These are phyloP conservation scores for Mythimna loreyi DNA, from an alignment of 2,888 invertebrate species.

Conservation along the genomic window DNA sequence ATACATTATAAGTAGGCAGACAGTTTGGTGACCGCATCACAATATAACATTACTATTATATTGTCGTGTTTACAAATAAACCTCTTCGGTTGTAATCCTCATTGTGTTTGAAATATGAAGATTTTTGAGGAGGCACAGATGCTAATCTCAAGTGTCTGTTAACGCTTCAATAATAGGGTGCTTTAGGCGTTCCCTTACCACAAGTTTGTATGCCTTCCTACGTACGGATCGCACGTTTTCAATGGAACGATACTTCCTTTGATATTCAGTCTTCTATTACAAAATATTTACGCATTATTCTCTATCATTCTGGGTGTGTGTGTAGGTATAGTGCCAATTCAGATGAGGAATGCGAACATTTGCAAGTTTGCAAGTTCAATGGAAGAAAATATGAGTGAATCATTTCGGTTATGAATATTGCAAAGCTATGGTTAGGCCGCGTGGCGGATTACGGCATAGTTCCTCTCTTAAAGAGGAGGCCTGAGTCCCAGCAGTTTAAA, in stretches of 20 bases:
- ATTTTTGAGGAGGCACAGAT: conserved; percentile 87
- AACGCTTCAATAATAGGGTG: conserved; percentile 87
- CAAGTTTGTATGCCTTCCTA: conserved; percentile 80
- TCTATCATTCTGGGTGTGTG: conserved; percentile 57
- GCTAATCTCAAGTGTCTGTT: conserved; percentile 91
- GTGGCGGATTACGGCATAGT: too few species aligned
- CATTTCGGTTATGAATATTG: neutral
- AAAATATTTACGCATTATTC: conserved; percentile 61
- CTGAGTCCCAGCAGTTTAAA: too few species aligned
- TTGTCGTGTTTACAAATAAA: conserved; percentile 90
- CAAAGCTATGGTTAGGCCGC: neutral
- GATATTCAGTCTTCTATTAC: conserved; percentile 58
- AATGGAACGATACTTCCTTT: conserved; percentile 85
- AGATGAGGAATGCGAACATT: conserved; percentile 17
- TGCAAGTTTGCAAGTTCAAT: conserved; percentile 7
- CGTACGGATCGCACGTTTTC: conserved; percentile 79
- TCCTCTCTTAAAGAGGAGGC: too few species aligned
- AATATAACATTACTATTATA: conserved; percentile 77
- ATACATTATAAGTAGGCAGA: conserved; percentile 81
- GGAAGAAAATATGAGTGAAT: conserved; percentile 12
- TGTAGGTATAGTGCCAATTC: conserved; percentile 51
- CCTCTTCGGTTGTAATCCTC: conserved; percentile 88
- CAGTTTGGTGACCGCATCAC: conserved; percentile 79
- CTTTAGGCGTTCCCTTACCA: conserved; percentile 83
- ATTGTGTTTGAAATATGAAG: conserved; percentile 87